Evolutionary conservation across 2,797 vertebrate species (phyloP).

Genomic region (Arctocebus calabarensis): DNA sequence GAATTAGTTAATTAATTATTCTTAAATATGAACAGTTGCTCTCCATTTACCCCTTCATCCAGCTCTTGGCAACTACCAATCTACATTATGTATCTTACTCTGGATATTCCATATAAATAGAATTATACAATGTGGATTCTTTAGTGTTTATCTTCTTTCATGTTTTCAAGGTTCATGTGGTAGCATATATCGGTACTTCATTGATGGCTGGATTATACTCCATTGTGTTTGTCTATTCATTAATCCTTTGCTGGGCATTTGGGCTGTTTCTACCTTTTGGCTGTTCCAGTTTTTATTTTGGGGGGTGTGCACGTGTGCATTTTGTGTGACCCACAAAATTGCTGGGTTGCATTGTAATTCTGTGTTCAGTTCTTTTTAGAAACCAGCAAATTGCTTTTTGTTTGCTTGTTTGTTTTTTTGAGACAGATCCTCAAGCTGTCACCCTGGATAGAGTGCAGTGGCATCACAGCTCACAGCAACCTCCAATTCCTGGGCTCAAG

Average conservation of each 20-base stretch:
- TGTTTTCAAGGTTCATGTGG: background rate
- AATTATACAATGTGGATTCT: background rate
- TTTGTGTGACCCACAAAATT: background rate
- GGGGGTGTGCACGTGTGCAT: no score
- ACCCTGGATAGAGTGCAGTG: no score
- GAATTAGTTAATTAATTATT: background rate
- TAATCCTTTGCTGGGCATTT: background rate
- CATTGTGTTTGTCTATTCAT: background rate
- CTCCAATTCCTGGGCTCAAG: no score
- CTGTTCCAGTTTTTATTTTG: slow-evolving; percentile 2
- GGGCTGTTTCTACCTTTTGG: background rate
- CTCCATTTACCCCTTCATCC: background rate
- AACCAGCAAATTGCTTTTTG: background rate
- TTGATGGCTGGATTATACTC: background rate
- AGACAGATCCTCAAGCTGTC: no score
- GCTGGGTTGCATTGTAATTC: background rate
- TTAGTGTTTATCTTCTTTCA: background rate
- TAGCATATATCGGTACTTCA: background rate
- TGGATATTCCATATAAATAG: background rate
- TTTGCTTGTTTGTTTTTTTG: no score
- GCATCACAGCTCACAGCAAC: no score
- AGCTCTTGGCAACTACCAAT: background rate
- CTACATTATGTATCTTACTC: background rate
- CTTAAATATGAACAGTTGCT: background rate
- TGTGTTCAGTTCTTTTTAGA: slow-evolving; percentile 1